Evolutionary conservation across 2,113 vertebrate species (phyloP), one percentile per base, ranked within the genome.

Genomic region (Poecilia latipinna): DNA sequence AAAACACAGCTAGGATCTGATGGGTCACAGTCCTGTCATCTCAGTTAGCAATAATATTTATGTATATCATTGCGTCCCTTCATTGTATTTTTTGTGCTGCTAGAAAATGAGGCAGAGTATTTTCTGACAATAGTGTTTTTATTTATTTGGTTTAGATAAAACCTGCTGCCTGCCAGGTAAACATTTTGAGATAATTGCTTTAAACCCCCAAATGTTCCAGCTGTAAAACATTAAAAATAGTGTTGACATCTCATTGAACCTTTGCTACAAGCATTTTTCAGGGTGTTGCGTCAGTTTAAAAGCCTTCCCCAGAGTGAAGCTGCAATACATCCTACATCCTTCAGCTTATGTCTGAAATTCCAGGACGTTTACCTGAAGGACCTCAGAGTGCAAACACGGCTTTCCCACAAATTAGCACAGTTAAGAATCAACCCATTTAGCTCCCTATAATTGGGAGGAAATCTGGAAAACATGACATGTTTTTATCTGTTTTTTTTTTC

Each of bases 111-210:
- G 61, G 31, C 1, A 28, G 39, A 37, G 28, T 61, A 48, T 74
- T 62, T 57, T 31, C 54, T 12, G 24, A 64, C 15, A 69, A 69
- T 22, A 17, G 65, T 66, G n/a, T 44, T 62, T 77, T 62, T n/a
- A 37, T 37, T 64, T 51, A 33, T 65, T 69, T 39, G 48, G 11
- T 82, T 61, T 72, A 10, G 65, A 78, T 66, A 17, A n/a, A 42
- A 74, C 57, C 35, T 6, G 13, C 31, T 22, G 26, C 22, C 22
- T 62, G 8, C 7, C 19, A 39, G 39, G 24, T 32, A 54, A 37
- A 61, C 63, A 65, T 12, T 35, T 24, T 3, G 10, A 26, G 35
- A 77, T 64, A 64, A 62, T 74, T 81, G 4, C 74, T 61, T 68
- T 67, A 48, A 61, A 66, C 32, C 33, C 31, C 48, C 37, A 65